Conservation (phyloP, 1,140 invertebrate genomes). For the Pygmarrhopalites habei region DNA sequence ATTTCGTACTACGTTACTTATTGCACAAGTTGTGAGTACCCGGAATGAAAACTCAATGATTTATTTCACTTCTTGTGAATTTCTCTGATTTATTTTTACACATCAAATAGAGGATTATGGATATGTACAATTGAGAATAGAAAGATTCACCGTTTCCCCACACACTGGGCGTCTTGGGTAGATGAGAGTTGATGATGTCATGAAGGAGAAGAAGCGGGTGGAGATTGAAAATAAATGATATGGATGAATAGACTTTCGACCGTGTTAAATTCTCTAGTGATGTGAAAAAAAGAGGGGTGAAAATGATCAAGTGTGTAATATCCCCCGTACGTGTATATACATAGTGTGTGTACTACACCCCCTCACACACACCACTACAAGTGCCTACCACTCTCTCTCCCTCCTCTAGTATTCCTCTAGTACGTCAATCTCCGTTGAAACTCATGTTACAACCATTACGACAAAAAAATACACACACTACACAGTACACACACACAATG, state of each 20-base stretch:
- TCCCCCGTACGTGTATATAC: neutral
- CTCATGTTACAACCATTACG: too few relatives aligned
- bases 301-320: conserved; percentile 2
- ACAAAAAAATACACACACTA: too few relatives aligned
- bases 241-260: conserved; percentile 18
- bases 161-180: neutral
- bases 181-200: conserved; percentile 12
- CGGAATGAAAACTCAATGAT: neutral
- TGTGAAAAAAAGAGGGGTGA: conserved; percentile 11
- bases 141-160: neutral
- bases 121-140: neutral
- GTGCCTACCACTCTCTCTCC: too few relatives aligned
- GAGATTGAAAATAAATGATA: conserved; percentile 23
- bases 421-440: too few relatives aligned
- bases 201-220: conserved; percentile 8
- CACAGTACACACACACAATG: too few relatives aligned
- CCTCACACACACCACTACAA: too few relatives aligned
- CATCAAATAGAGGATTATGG: neutral
- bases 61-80: too few relatives aligned
- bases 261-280: conserved; percentile 21
- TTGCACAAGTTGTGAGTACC: conserved; percentile 6
- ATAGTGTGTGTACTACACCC: conserved; percentile 16
- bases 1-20: conserved; percentile 4
- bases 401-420: too few relatives aligned
- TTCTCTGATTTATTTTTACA: neutral